Base-by-base conservation (phyloP, 1,140 invertebrate genomes). In the Vanessa tameamea region DNA sequence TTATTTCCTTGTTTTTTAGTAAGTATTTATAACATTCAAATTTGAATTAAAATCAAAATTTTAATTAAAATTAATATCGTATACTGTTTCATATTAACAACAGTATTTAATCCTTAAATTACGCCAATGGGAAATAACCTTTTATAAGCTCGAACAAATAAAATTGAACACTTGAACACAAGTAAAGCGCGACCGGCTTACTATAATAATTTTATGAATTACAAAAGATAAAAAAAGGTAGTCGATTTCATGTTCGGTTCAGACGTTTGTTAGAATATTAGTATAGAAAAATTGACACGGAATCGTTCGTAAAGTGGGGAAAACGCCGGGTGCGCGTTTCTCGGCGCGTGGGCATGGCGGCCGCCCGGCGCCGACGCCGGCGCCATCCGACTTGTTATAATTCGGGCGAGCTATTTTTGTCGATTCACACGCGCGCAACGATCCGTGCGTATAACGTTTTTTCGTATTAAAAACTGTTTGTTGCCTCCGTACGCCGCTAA, bases 391-490 rank as follows among this genome's bases (percentile, higher is more conserved):
- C 86, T 79, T 84, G 85, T 82, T 91, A 88, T 87, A 92, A 90
- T 90, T 92, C 86, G 87, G 90, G 85, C 86, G 82, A 64, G 86
- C 86, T 92, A 92, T 92, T 92, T 92, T 81, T 77, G 87, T 79
- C 83, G 86, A 84, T 87, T 89, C 85, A 88, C 88, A 87, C 86
- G 87, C 83, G 80, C 81, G 78, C 81, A 71, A 75, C 64, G 73
- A 79, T 77, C 77, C 77, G 82, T 82, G 82, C 68, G 73, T 69
- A 71, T 57, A 57, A 57, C 59, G 55, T 69, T 51, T 64, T 72
- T 68, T 72, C 55, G 57, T 61, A 61, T 70, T 76, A 55, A 53
- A 67, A 69, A 53, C 59, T 20, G 57, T 51, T 68, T 50, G 66
- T 64, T 61, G 26, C 57, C 26, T 57, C 53, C 31, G 66, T 68